phyloP scores from a whole-genome alignment of 2,113 vertebrate species.

The Neolamprologus kungweensis region DNA sequence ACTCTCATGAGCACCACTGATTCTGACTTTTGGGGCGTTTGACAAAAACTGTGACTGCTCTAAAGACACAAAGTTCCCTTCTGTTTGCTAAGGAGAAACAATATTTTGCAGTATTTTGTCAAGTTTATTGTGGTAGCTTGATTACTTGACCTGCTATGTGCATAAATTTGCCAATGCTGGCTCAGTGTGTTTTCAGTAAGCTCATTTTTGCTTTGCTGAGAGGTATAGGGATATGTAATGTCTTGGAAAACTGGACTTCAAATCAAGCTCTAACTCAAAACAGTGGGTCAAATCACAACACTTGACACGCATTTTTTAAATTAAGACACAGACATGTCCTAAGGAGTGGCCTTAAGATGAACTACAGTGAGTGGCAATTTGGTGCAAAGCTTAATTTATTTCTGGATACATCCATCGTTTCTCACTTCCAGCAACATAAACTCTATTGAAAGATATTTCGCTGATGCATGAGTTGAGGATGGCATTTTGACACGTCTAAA shows the following conservation, averaged over 20 bases:
- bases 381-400: neutral
- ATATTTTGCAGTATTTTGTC: neutral
- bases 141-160: neutral
- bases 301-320: neutral
- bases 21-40: neutral
- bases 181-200: neutral
- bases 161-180: neutral
- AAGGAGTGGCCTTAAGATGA: neutral
- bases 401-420: neutral
- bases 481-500: neutral
- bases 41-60: neutral
- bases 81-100: neutral
- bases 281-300: neutral
- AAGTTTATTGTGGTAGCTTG: neutral
- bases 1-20: fast-evolving
- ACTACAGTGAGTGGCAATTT: neutral
- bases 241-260: neutral
- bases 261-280: neutral
- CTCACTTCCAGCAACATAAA: neutral
- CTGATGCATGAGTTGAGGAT: neutral
- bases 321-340: neutral
- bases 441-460: neutral
- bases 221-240: neutral
- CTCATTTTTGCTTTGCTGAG: neutral
- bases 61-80: neutral